Evolutionary conservation across 2,888 invertebrate species (phyloP).

Genomic region (Xylota segnis): DNA sequence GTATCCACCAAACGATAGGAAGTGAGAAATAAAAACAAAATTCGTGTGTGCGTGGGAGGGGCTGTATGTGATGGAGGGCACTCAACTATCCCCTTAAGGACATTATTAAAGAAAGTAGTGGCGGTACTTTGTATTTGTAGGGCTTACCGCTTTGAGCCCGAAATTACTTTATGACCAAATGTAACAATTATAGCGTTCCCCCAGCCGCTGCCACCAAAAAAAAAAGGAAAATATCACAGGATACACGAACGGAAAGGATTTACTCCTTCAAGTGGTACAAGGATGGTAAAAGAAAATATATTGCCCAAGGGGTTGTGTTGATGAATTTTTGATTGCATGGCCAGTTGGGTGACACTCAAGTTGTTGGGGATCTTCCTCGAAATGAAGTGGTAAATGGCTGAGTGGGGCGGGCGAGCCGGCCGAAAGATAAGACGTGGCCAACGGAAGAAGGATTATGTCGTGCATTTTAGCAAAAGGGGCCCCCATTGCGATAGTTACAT

Average conservation of each 20-base stretch:
- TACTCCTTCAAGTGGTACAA: constrained; percentile 41
- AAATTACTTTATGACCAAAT: constrained; percentile 73
- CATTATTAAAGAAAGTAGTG: constrained; percentile 64
- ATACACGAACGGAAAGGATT: constrained; percentile 57
- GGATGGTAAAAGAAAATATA: constrained; percentile 20
- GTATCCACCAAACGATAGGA: not conserved
- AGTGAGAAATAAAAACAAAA: constrained; percentile 59
- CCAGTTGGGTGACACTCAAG: constrained; percentile 63
- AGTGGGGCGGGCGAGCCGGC: not conserved
- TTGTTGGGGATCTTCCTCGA: constrained; percentile 29
- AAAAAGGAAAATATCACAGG: not conserved
- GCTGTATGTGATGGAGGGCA: not conserved
- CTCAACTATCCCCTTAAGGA: constrained; percentile 40
- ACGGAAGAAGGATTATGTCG: constrained; percentile 23
- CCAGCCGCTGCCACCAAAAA: not conserved
- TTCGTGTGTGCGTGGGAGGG: constrained; percentile 10
- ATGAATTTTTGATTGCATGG: constrained; percentile 69
- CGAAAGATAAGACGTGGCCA: constrained; percentile 36
- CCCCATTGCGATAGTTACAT: not conserved
- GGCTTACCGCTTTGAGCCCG: constrained; percentile 61
- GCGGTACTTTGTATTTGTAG: constrained; percentile 62
- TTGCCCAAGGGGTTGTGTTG: constrained; percentile 53
- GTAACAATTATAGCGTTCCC: constrained; percentile 62
- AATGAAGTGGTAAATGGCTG: constrained; percentile 64
- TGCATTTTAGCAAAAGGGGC: not conserved